phyloP scores from a whole-genome alignment of 2,888 invertebrate genomes.

The Asteroscopus sphinx region DNA sequence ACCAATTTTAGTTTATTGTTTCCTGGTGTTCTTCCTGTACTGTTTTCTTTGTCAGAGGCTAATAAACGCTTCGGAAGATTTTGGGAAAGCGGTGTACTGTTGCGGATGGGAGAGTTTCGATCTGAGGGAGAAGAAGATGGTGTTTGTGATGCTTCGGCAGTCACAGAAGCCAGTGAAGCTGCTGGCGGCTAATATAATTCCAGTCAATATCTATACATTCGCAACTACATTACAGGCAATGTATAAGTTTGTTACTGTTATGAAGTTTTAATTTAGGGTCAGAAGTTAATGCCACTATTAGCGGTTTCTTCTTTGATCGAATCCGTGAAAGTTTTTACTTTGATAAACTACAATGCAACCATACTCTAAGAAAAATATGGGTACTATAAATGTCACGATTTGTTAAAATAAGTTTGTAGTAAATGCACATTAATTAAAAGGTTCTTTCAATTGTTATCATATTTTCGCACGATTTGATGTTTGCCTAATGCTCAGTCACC shows the following conservation, averaged over 20 bases:
- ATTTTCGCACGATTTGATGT: too few relatives aligned
- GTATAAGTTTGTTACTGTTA: conserved; percentile 81
- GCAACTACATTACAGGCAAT: conserved; percentile 77
- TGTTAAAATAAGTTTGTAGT: too few relatives aligned
- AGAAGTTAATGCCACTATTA: not conserved
- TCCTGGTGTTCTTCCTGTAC: conserved; percentile 78
- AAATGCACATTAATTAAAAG: too few relatives aligned
- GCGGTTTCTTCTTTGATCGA: too few relatives aligned
- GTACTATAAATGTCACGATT: too few relatives aligned
- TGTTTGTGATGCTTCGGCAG: conserved; percentile 73
- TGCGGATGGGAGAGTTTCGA: conserved; percentile 84
- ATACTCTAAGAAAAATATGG: too few relatives aligned
- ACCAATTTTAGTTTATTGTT: conserved; percentile 75
- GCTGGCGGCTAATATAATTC: conserved; percentile 80
- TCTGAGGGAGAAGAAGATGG: conserved; percentile 68
- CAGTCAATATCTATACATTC: conserved; percentile 82
- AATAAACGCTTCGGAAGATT: conserved; percentile 75
- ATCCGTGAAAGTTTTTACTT: too few relatives aligned
- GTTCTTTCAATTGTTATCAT: too few relatives aligned
- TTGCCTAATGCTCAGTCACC: too few relatives aligned
- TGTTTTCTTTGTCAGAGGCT: conserved; percentile 79
- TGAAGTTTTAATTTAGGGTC: conserved; percentile 67
- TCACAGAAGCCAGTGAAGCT: conserved; percentile 76
- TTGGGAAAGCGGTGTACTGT: conserved; percentile 75
- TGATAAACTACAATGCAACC: too few relatives aligned